Base-by-base conservation (phyloP, 1,140 invertebrate species). In the Drosophila arawakana region DNA sequence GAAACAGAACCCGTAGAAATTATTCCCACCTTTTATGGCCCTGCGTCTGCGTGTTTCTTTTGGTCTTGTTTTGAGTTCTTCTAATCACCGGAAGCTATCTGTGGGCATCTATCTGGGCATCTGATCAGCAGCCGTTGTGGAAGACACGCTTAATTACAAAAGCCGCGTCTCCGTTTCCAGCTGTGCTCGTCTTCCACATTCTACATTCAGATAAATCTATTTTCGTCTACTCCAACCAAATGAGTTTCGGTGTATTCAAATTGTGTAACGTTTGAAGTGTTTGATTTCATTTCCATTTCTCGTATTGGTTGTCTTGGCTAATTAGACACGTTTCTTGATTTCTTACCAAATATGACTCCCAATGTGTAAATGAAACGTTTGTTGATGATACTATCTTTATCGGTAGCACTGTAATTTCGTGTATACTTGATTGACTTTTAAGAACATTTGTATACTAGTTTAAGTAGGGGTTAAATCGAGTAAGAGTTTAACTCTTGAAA, bases 11-110 rank as follows among this genome's bases (percentile, higher is more conserved):
- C 81, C 78, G 70, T 81, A 72, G 75, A 85, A 88, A 82, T 88
- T 80, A 41, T 88, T 88, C 77, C 83, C 83, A 88, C 80, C 83
- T 88, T 30, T 80, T 88, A 72, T 85, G 61, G 39, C 37, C 47
- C 65, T 55, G 34, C 30, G 34, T 39, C 57, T 49, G 66, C 79
- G 73, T 75, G 58, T 77, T 61, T 70, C 62, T 66, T 59, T 63
- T 70, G 67, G 57, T 69, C 70, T 72, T 80, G 62, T 81, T 85
- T 81, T 68, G 58, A 78, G 25, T 30, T 30, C 46, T 44, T 80
- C 83, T 89, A 88, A 88, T 89, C 84, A 80, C 83, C 83, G 83
- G 83, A 88, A 89, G 84, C 84, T 63, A 88, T 86, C 80, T 78
- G 54, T 46, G 34, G 62, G 70, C 81, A 81, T 86, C 82, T 75